Base-by-base conservation (phyloP, 2,113 vertebrate genomes). In the Mustela nigripes region DNA sequence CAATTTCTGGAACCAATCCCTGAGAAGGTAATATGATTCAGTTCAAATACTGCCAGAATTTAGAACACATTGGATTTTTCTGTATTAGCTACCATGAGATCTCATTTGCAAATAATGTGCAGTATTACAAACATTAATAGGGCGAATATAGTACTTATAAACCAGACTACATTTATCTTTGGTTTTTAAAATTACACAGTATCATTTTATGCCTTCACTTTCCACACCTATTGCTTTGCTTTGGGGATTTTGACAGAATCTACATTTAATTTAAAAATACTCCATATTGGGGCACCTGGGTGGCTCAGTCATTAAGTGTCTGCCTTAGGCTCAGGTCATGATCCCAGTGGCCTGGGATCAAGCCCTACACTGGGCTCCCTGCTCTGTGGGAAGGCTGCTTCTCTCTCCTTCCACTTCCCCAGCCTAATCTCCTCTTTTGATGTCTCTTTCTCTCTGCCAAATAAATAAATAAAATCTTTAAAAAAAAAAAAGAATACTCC, bases 181-280 rank as follows among this genome's bases (percentile, higher is more conserved):
- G 58, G 28, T 69, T 90, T 48, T 87, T n/a, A 65, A 87, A 91
- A 83, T 65, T 85, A 84, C 53, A 21, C 22, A 50, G 58, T 4
- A 45, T 48, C 71, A 84, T 79, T 95, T 94, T 60, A n/a, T n/a
- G 22, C 48, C 58, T 89, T 97, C 67, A 83, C n/a, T 45, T 89
- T 85, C 18, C 71, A 94, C 36, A 71, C 11, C 50, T 24, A 92
- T 12, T 87, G 19, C 21, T 81, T 78, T 85, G 45, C 31, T 84
- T 78, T 78, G 80, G 71, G 63, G 28, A 14, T 96, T 91, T 63
- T 63, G 76, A 78, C 1, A 22, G 42, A 48, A 31, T 80, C 36
- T 79, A 26, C 63, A 94, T 76, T 83, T 83, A 96, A 74, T 42
- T 62, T 80, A 60, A 89, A 56, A 56, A 56, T 56, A 56, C 53